Base-by-base conservation (phyloP, 92 coral and sea anemone species). In the Palythoa grandiflora region DNA sequence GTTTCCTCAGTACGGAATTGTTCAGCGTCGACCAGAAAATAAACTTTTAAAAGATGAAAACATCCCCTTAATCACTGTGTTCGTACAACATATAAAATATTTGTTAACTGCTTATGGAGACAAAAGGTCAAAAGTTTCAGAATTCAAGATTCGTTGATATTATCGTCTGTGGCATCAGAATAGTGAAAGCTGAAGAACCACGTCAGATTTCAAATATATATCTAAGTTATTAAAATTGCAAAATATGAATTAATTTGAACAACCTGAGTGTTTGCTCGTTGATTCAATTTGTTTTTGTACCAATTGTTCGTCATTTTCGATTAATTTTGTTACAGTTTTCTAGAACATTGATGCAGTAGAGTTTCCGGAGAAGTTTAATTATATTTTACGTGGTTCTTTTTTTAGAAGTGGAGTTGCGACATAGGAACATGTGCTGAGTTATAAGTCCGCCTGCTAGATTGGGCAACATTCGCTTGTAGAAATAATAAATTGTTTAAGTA, bases 381-480 rank as follows among this genome's bases (percentile, higher is more conserved):
- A 20, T 44, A 44, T 81, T 65, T 35, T 21, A 66, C 75, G 86
- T 16, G 15, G 40, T 81, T 51, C 19, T 81, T 51, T 81, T 28
- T 81, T 13, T 68, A 81, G 7, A 60, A 37, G 14, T 55, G 21
- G 59, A 20, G 75, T 81, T 81, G 75, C 86, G 86, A 81, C 75
- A 66, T 65, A 66, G 51, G 5, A 44, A 44, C 0, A 44, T 10
- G 44, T 51, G 65, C 38, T 76, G 61, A 52, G 16, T 28, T 38
- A n/a, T 77, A 60, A 11, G 61, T 13, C 39, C 52, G 51, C 48
- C 48, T 38, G 38, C 2, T 3, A 48, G 17, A 55, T 81, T 81
- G 36, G 66, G 86, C 86, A 81, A 81, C 75, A 81, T 28, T 44
- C 50, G 50, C 50, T 44, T 44, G 50, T 44, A 44, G 50, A 44